These are phyloP conservation scores for Gallinago solitaria DNA, from an alignment of 2,797 vertebrate species.

Conservation along the genomic window DNA sequence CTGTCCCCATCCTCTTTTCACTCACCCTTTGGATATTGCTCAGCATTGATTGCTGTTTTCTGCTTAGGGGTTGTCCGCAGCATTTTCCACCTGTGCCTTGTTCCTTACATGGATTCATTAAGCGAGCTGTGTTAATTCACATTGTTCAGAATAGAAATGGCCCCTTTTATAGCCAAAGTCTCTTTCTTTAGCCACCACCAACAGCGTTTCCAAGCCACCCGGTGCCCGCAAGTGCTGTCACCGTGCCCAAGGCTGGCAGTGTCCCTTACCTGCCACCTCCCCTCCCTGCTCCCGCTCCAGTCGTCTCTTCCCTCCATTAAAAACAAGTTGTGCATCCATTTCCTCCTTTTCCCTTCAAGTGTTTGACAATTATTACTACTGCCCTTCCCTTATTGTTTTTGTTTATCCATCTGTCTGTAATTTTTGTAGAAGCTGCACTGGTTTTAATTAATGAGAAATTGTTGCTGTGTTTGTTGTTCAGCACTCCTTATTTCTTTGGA, in stretches of 20 bases:
- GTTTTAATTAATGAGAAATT: not conserved
- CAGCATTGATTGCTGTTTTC: not conserved
- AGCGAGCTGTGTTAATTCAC: not conserved
- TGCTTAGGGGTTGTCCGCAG: not conserved
- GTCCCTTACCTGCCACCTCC: not conserved
- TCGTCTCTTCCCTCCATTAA: not conserved
- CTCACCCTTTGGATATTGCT: not conserved
- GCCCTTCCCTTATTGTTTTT: not conserved
- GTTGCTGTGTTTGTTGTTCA: not conserved
- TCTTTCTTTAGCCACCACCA: not conserved
- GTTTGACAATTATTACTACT: not conserved
- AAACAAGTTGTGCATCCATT: not conserved
- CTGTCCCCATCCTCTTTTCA: not conserved
- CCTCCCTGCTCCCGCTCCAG: not conserved
- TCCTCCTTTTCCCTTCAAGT: not conserved
- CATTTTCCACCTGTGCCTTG: not conserved
- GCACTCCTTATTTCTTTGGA: not conserved
- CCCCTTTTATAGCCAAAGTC: not conserved
- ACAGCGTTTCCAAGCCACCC: not conserved
- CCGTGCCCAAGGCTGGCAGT: not conserved
- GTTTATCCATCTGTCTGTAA: slow-evolving; percentile 32
- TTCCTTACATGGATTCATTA: not conserved
- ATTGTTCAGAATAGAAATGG: not conserved
- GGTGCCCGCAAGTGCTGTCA: rapidly evolving
- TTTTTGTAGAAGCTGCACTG: not conserved